Evolutionary conservation across 2,113 vertebrate species (phyloP).

Genomic region (Brachypteracias leptosomus): DNA sequence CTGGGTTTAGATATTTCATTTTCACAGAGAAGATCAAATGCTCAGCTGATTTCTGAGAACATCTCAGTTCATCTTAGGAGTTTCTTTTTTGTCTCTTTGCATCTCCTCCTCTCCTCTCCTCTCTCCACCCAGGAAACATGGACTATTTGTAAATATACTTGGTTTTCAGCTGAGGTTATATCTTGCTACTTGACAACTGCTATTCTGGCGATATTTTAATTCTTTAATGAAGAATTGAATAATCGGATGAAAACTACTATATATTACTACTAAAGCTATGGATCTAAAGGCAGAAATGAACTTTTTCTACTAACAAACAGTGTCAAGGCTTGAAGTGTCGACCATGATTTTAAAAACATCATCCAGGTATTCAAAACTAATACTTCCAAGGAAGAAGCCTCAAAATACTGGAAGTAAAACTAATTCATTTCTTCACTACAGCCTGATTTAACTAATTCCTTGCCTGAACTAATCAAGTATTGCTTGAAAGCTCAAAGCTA

Average conservation of each 20-base stretch:
- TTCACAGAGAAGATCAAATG: background rate
- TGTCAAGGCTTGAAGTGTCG: background rate
- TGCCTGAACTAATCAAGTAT: slow-evolving; percentile 7
- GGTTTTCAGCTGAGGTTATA: background rate
- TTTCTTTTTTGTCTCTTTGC: background rate
- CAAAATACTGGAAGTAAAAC: background rate
- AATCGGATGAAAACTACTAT: background rate
- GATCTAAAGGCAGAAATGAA: background rate
- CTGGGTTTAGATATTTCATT: background rate
- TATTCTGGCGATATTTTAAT: background rate
- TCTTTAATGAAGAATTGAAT: background rate
- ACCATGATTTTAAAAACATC: background rate
- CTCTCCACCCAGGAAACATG: background rate
- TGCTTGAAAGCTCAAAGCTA: slow-evolving; percentile 4
- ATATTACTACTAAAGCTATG: background rate
- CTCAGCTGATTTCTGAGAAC: background rate
- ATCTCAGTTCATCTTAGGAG: background rate
- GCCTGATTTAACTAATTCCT: slow-evolving; percentile 30
- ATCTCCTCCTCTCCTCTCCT: background rate
- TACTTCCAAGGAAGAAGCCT: background rate
- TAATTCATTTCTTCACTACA: background rate
- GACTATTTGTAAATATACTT: background rate
- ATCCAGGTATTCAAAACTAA: background rate
- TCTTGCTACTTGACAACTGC: background rate
- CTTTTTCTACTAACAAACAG: background rate